Percentiles rank a stretch among this genome's conserved stretches.
Conservation (phyloP, 30 jellyfish, hydroid and myxozoan genomes). For the Cassiopea xamachana region DNA sequence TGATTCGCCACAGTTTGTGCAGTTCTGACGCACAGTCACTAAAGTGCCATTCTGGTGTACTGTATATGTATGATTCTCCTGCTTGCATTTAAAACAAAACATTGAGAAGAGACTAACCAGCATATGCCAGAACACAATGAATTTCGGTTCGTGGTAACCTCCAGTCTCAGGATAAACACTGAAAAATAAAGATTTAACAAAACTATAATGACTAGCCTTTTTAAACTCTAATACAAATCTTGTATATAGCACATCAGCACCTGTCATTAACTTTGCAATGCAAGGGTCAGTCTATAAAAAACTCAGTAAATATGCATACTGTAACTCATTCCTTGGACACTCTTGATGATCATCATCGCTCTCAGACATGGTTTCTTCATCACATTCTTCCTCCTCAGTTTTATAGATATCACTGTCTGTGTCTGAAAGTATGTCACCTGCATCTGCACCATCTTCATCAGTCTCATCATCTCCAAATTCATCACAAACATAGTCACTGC, state of each 20-base stretch:
- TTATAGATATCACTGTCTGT: neutral
- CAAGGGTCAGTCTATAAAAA: neutral
- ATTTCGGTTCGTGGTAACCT: constrained; percentile 45
- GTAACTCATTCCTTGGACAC: neutral
- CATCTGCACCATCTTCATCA: neutral
- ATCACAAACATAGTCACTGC: neutral
- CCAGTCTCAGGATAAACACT: constrained; percentile 29
- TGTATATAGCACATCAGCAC: neutral
- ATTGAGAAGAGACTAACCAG: constrained; percentile 32
- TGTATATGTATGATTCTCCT: constrained; percentile 4
- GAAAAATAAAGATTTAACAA: neutral
- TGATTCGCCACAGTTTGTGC: constrained; percentile 42
- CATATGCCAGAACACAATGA: constrained; percentile 36
- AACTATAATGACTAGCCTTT: neutral
- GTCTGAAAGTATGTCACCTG: neutral
- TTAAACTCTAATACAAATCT: neutral
- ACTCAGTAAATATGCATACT: neutral
- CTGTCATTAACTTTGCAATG: neutral
- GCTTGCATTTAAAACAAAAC: constrained; percentile 53
- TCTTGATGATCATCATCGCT: neutral
- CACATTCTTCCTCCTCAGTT: neutral
- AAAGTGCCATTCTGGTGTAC: constrained; percentile 44
- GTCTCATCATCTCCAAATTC: neutral
- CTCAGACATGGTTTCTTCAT: neutral
- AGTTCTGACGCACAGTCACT: constrained; percentile 67